These are phyloP conservation scores for Vollenhovia emeryi DNA, from an alignment of 1,140 invertebrate genomes.

Conservation along the genomic window DNA sequence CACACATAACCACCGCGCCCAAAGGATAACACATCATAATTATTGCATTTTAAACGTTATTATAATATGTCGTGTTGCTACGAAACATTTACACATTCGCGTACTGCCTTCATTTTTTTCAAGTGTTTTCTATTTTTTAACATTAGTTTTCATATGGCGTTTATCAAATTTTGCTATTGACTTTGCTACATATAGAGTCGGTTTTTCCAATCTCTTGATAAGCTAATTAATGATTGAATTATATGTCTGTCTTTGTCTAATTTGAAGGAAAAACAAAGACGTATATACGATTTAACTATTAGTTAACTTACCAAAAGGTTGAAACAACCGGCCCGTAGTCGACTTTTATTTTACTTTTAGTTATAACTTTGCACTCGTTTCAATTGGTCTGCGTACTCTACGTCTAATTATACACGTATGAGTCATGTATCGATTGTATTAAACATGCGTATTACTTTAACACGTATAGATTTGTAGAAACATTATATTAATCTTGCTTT, in stretches of 20 bases:
- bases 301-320: too few species aligned
- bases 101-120: not conserved
- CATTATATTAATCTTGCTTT: constrained; percentile 4
- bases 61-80: not conserved
- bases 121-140: constrained; percentile 4
- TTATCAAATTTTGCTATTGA: not conserved
- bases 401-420: not conserved
- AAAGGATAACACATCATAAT: not conserved
- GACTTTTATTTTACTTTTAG: not conserved
- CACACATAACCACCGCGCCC: too few species aligned
- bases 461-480: not conserved
- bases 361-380: not conserved
- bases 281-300: too few species aligned
- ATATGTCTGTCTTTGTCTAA: too few species aligned
- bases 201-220: too few species aligned
- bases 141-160: not conserved
- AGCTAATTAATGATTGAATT: too few species aligned
- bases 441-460: not conserved
- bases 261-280: too few species aligned
- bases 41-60: not conserved
- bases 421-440: not conserved
- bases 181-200: not conserved
- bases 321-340: not conserved
- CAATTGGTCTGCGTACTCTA: not conserved
- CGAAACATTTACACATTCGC: not conserved